Evolutionary conservation across 2,113 vertebrate genomes (phyloP), one percentile per base, ranked within the genome.

Genomic region (Paraplagusia blochii): DNA sequence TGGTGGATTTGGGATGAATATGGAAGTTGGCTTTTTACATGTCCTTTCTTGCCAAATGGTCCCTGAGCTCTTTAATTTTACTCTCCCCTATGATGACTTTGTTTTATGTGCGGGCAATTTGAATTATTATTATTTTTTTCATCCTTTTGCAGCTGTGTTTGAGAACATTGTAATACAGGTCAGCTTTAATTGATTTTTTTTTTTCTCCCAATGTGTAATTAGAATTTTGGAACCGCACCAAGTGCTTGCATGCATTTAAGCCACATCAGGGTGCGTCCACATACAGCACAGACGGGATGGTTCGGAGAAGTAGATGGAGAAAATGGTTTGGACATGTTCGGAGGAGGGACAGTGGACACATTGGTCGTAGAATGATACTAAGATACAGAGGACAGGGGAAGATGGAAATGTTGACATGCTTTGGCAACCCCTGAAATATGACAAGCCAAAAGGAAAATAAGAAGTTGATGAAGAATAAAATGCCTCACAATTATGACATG

Each of bases 101-200:
- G 53, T 49, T 49, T 83, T 61, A 46, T 38, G 69, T 48, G 76
- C 61, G 40, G 59, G 53, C 58, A 44, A 66, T 46, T n/a, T 46
- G 49, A 74, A 56, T 58, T 17, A 18, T 46, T 38, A 59, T 16
- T 33, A 34, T 43, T 51, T 58, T 6, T n/a, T 17, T n/a, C 5
- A 52, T 67, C 52, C 67, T 77, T 74, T 73, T 69, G 58, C 57
- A 35, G 63, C 71, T 69, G 69, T 72, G 65, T 60, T 59, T 15
- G 46, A 75, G 58, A 85, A 72, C 76, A 73, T 74, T 77, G 48
- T 85, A 80, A 77, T 69, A 58, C 74, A 78, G 79, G 68, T 77
- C 64, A 74, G 72, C 66, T 65, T 40, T 75, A 50, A 68, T 63
- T 46, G 7, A 14, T 7, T 45, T 50, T 48, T 51, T 50, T 69